Evolutionary conservation across 2,888 invertebrate species (phyloP).

Genomic region (Cremastinae sp.): DNA sequence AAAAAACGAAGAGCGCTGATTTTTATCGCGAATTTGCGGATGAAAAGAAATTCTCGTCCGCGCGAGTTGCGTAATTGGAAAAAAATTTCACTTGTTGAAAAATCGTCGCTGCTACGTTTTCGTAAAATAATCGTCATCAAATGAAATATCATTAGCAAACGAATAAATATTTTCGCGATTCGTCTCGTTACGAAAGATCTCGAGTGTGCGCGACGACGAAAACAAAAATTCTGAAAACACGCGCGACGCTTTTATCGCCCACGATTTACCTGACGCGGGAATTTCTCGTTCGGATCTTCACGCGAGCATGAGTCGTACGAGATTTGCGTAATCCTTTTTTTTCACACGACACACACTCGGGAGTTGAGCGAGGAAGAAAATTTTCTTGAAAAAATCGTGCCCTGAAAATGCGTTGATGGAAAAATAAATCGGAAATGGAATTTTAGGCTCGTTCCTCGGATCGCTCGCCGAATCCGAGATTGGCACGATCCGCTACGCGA

Average conservation of each 20-base stretch:
- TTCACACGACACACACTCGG: neutral
- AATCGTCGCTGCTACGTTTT: no score
- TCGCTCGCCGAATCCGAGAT: neutral
- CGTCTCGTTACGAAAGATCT: neutral
- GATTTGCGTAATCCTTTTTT: slow-evolving; percentile 46
- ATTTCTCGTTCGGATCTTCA: slow-evolving; percentile 12
- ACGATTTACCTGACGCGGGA: neutral
- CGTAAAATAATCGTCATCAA: no score
- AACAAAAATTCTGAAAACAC: slow-evolving; percentile 41
- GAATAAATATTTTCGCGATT: neutral
- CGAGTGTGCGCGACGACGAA: slow-evolving; percentile 22
- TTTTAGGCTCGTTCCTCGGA: neutral
- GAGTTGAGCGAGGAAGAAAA: neutral
- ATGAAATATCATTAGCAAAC: no score
- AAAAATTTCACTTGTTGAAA: no score
- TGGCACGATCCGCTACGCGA: slow-evolving; percentile 30
- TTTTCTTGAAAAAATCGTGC: no score
- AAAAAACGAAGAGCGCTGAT: no score
- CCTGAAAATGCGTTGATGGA: neutral
- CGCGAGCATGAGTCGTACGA: slow-evolving; percentile 41
- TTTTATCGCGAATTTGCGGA: no score
- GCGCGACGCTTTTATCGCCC: no score
- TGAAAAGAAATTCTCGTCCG: no score
- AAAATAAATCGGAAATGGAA: no score
- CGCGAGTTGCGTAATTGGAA: no score